Evolutionary conservation across 1,140 invertebrate species (phyloP).

Genomic region (Hyphantria cunea): DNA sequence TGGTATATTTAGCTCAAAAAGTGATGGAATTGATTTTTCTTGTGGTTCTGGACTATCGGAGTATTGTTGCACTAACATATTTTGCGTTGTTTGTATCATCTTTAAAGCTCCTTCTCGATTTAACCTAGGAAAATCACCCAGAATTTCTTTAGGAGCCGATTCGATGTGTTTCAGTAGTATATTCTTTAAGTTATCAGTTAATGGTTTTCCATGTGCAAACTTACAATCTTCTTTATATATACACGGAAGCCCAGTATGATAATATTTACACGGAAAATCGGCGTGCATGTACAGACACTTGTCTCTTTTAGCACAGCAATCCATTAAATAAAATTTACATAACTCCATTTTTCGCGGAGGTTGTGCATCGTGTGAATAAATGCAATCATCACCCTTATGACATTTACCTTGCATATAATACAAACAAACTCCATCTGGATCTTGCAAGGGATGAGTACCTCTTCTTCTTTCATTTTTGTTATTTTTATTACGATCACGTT

Average conservation of each 20-base stretch:
- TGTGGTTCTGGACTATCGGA: conserved; percentile 60
- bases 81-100: conserved; percentile 88
- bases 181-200: conserved; percentile 87
- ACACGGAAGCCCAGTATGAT: conserved; percentile 95
- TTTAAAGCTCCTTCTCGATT: conserved; percentile 88
- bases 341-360: conserved; percentile 95
- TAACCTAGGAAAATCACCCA: conserved; percentile 92
- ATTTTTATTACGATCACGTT: conserved; percentile 70
- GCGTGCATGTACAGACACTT: conserved; percentile 98
- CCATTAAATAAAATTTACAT: conserved; percentile 98
- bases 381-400: conserved; percentile 87
- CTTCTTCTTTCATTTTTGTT: conserved; percentile 68
- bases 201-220: conserved; percentile 94
- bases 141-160: conserved; percentile 94
- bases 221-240: conserved; percentile 92
- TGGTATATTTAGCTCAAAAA: conserved; percentile 83
- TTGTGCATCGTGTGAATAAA: conserved; percentile 92
- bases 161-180: conserved; percentile 92
- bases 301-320: conserved; percentile 96
- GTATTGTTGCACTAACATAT: conserved; percentile 84
- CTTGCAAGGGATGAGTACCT: conserved; percentile 81
- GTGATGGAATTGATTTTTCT: conserved; percentile 79
- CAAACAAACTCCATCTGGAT: conserved; percentile 87
- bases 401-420: conserved; percentile 95
- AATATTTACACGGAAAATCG: conserved; percentile 99